Evolutionary conservation across 2,113 vertebrate genomes (phyloP).

Genomic region (Myodes glareolus): DNA sequence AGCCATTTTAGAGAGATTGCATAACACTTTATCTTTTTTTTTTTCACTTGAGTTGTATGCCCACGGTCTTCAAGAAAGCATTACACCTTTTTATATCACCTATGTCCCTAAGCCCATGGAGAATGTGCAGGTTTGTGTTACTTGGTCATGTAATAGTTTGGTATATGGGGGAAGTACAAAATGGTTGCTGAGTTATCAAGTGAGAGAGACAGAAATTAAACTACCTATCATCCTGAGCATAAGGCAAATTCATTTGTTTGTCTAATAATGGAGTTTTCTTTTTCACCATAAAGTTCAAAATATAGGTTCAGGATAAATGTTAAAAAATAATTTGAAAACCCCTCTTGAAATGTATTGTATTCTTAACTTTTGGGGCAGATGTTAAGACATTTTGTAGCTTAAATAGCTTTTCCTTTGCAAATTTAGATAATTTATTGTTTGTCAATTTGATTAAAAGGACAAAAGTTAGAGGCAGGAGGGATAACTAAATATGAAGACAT

Average conservation of each 20-base stretch:
- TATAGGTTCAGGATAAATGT: neutral
- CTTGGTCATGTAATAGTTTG: neutral
- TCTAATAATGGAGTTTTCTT: neutral
- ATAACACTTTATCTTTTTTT: neutral
- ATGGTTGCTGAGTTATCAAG: neutral
- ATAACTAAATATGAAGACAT: neutral
- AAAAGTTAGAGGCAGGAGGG: neutral
- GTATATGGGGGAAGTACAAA: neutral
- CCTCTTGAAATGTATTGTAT: neutral
- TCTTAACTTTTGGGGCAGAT: neutral
- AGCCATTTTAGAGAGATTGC: neutral
- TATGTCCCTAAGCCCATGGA: neutral
- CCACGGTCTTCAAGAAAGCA: neutral
- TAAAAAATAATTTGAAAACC: neutral
- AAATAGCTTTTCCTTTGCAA: neutral
- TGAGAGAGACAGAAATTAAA: constrained; percentile 8
- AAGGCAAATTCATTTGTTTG: neutral
- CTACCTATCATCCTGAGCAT: neutral
- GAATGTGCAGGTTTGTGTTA: neutral
- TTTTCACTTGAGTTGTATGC: neutral
- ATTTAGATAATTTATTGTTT: neutral
- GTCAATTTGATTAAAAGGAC: neutral
- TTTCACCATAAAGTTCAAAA: neutral
- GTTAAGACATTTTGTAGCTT: neutral
- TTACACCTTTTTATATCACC: neutral